phyloP scores from a whole-genome alignment of 2,797 vertebrate genomes.

The Halcyon leucocephala region DNA sequence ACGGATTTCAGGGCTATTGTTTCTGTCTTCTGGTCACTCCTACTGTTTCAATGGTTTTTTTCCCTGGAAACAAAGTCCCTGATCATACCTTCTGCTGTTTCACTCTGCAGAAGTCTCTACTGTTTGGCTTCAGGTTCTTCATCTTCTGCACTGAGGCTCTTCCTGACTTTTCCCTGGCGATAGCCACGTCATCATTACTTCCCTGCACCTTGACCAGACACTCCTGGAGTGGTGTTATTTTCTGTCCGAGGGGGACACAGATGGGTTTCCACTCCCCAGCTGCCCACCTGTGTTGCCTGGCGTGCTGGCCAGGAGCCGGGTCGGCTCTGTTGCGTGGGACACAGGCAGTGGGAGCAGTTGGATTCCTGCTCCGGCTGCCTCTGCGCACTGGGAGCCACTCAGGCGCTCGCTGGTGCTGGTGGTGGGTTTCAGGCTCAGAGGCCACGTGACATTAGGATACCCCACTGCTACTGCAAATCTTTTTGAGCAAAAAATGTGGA shows the following conservation, averaged over 20 bases:
- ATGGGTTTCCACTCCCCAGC: rapidly evolving
- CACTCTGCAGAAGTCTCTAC: not conserved
- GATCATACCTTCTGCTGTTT: not conserved
- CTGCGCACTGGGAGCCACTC: rapidly evolving
- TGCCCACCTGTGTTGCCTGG: rapidly evolving
- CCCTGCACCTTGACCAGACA: rapidly evolving
- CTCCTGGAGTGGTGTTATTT: rapidly evolving
- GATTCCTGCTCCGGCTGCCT: not conserved
- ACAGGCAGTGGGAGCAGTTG: not conserved
- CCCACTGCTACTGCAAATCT: not conserved
- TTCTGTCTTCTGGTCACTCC: not conserved
- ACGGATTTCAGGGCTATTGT: not conserved
- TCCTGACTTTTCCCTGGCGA: not conserved
- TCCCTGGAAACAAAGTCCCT: not conserved
- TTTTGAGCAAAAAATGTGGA: rapidly evolving
- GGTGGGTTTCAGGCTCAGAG: rapidly evolving
- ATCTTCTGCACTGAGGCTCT: too few relatives aligned
- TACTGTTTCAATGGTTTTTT: not conserved
- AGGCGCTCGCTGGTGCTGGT: rapidly evolving
- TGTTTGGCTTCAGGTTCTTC: not conserved
- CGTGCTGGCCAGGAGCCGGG: not conserved
- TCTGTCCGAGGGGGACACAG: rapidly evolving
- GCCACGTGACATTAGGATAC: rapidly evolving
- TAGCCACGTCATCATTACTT: rapidly evolving
- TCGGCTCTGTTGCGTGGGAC: not conserved